A percentile compares a stretch with the other conserved stretches of the same genome.
These are phyloP conservation scores for Macrotus californicus DNA, from an alignment of 2,113 vertebrate genomes.

Conservation along the genomic window DNA sequence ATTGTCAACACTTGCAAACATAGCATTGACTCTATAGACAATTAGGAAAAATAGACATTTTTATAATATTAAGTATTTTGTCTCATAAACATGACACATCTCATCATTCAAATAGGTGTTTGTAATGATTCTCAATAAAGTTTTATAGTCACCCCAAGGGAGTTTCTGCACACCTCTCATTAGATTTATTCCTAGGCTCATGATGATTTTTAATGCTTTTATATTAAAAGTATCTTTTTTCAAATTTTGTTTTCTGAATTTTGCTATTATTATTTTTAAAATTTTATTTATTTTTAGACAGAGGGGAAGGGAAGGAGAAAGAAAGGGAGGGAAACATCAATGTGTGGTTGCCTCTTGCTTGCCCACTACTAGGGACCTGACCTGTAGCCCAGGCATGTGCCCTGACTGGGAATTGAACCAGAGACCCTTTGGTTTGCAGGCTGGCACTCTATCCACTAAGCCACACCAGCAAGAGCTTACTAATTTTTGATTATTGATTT, in stretches of 20 bases:
- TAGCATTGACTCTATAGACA: neutral
- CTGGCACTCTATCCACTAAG: too few relatives aligned
- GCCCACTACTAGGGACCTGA: too few relatives aligned
- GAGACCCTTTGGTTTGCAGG: too few relatives aligned
- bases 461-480: neutral
- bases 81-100: neutral
- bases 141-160: neutral
- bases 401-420: too few relatives aligned
- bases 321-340: too few relatives aligned
- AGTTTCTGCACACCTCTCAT: neutral
- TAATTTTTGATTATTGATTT: neutral
- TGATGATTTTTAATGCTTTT: neutral
- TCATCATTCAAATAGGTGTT: neutral
- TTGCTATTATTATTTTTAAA: neutral
- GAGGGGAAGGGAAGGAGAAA: too few relatives aligned
- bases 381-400: too few relatives aligned
- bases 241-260: neutral
- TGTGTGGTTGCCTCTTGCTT: too few relatives aligned
- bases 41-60: neutral
- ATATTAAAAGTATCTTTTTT: neutral
- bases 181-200: neutral
- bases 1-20: neutral
- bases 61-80: neutral
- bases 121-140: neutral
- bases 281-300: too few relatives aligned